Percentiles rank a stretch among this genome's conserved stretches.
These are phyloP conservation scores for Diacarnus erythraeanus DNA, from an alignment of 37 sponge, comb jelly and placozoan genomes.

Conservation along the genomic window DNA sequence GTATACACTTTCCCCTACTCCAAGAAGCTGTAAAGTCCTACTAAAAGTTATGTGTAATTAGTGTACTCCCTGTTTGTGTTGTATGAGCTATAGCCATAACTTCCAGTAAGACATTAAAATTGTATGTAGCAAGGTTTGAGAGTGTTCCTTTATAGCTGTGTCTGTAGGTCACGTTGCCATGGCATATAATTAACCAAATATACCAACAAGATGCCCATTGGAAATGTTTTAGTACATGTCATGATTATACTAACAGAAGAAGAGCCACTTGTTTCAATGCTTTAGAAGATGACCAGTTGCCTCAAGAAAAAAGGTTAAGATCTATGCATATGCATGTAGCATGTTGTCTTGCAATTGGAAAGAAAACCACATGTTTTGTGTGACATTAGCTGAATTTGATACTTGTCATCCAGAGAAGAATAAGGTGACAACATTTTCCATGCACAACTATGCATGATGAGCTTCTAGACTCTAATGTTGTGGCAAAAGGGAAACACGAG, in stretches of 20 bases:
- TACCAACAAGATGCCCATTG: background rate
- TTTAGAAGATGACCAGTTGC: background rate
- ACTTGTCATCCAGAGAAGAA: constrained; percentile 40
- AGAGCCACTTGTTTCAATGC: background rate
- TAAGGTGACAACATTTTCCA: constrained; percentile 10
- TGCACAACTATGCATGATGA: constrained; percentile 22
- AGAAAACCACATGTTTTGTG: background rate
- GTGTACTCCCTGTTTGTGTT: background rate
- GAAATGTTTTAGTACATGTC: background rate
- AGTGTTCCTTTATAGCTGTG: background rate
- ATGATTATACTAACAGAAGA: background rate
- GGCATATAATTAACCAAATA: background rate
- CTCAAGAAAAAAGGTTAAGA: background rate
- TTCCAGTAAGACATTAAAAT: background rate
- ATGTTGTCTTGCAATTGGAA: background rate
- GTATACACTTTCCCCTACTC: background rate
- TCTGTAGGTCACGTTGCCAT: too few relatives aligned
- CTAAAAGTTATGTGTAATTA: constrained; percentile 5
- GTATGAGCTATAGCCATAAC: background rate
- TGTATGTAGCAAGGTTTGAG: constrained; percentile 3
- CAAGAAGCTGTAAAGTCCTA: background rate
- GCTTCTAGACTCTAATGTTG: constrained; percentile 35
- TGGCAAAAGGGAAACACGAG: constrained; percentile 9
- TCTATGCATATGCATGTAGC: too few relatives aligned
- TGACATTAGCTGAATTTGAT: background rate